These are phyloP conservation scores for Apeltes quadracus DNA, from an alignment of 2,113 vertebrate genomes.

Conservation along the genomic window DNA sequence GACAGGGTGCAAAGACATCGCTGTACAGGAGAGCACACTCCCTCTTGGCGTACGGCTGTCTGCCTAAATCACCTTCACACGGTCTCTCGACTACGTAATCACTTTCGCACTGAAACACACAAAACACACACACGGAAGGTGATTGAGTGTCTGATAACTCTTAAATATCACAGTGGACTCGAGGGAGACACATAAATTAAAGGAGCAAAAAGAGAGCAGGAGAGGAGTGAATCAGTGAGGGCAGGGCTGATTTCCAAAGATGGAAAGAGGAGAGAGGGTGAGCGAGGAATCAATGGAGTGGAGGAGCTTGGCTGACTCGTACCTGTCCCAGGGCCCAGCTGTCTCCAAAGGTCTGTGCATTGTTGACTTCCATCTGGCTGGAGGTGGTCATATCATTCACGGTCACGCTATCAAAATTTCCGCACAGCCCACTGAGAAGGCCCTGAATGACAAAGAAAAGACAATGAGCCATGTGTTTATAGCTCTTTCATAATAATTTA, in stretches of 20 bases:
- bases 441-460: constrained; percentile 74
- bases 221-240: constrained; percentile 26
- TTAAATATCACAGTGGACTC: constrained; percentile 73
- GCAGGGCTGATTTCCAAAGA: constrained; percentile 35
- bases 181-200: constrained; percentile 56
- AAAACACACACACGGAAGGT: constrained; percentile 46
- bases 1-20: constrained; percentile 94
- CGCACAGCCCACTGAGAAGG: constrained; percentile 92
- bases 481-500: constrained; percentile 2
- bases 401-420: constrained; percentile 97
- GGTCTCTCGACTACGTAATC: constrained; percentile 87
- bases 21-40: constrained; percentile 97
- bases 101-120: constrained; percentile 88
- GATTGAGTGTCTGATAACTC: constrained; percentile 74
- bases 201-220: constrained; percentile 22
- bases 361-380: constrained; percentile 96
- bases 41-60: constrained; percentile 97
- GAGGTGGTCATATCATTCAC: constrained; percentile 98
- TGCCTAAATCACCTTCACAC: constrained; percentile 93
- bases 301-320: constrained; percentile 36
- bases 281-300: constrained; percentile 32
- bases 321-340: constrained; percentile 98
- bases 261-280: constrained; percentile 31
- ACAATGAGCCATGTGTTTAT: neutral
- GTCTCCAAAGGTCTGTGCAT: constrained; percentile 95